These are phyloP conservation scores for Tuta absoluta DNA, from an alignment of 2,888 invertebrate genomes.

Conservation along the genomic window DNA sequence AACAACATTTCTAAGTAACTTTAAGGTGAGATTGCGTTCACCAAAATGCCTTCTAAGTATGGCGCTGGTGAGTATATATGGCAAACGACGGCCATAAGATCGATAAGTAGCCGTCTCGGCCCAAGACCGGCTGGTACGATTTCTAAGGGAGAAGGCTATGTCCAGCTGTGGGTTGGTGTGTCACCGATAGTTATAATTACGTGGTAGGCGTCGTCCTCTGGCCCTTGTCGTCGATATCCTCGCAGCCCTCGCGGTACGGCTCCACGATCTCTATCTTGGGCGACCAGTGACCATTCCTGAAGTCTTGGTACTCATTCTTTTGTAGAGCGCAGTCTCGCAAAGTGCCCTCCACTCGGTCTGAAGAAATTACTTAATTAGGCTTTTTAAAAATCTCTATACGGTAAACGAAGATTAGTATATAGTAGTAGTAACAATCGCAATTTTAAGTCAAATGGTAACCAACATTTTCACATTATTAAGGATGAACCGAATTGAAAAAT, in stretches of 20 bases:
- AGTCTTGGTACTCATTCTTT: slow-evolving; percentile 83
- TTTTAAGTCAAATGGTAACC: too few relatives aligned
- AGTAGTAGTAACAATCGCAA: too few relatives aligned
- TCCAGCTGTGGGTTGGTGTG: too few relatives aligned
- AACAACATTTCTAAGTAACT: too few relatives aligned
- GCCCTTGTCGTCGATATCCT: slow-evolving; percentile 83
- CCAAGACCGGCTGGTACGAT: too few relatives aligned
- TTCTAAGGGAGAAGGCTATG: too few relatives aligned
- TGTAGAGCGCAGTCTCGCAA: slow-evolving; percentile 89
- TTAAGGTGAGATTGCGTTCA: background rate
- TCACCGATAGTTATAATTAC: slow-evolving; percentile 38
- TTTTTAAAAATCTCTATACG: background rate
- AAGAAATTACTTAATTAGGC: background rate
- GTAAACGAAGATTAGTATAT: background rate
- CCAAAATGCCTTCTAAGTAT: background rate
- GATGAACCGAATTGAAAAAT: too few relatives aligned
- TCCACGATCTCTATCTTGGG: slow-evolving; percentile 84
- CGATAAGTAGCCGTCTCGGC: background rate
- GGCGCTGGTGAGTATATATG: too few relatives aligned
- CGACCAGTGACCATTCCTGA: slow-evolving; percentile 84
- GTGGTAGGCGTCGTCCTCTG: slow-evolving; percentile 81
- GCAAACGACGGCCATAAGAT: too few relatives aligned
- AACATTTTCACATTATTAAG: background rate
- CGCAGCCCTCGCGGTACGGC: slow-evolving; percentile 87
- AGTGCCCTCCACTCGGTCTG: slow-evolving; percentile 29